These are phyloP conservation scores for Platyura marginata DNA, from an alignment of 1,140 invertebrate species.

Conservation along the genomic window DNA sequence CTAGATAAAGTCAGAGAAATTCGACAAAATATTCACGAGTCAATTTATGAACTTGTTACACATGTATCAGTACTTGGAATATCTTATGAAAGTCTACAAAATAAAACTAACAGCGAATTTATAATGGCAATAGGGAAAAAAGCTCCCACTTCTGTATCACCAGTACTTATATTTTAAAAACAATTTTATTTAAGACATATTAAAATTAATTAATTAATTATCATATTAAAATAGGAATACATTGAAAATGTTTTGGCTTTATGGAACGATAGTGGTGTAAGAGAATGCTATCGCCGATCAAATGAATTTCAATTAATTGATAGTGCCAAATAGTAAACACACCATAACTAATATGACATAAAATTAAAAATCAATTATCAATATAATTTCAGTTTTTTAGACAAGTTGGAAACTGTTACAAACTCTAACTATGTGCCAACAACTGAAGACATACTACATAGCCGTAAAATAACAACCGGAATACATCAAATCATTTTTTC, in stretches of 20 bases:
- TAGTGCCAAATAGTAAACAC: slow-evolving; percentile 65
- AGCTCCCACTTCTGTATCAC: too few relatives aligned
- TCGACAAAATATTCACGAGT: slow-evolving; percentile 43
- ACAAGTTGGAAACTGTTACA: slow-evolving; percentile 37
- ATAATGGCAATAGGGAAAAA: too few relatives aligned
- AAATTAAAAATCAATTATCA: slow-evolving; percentile 12
- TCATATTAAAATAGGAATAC: too few relatives aligned
- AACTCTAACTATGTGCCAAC: slow-evolving; percentile 39
- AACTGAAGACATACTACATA: slow-evolving; percentile 49
- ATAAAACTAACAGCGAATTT: slow-evolving; percentile 30
- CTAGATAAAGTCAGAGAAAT: slow-evolving; percentile 38
- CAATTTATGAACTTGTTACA: slow-evolving; percentile 38
- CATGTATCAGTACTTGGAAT: slow-evolving; percentile 34
- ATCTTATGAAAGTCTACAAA: slow-evolving; percentile 25
- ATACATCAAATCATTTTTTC: slow-evolving; percentile 57
- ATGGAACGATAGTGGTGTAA: slow-evolving; percentile 46
- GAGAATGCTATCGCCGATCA: slow-evolving; percentile 44
- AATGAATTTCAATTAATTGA: slow-evolving; percentile 67
- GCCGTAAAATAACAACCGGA: slow-evolving; percentile 44
- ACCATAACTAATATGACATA: too few relatives aligned
- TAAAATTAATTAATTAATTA: too few relatives aligned
- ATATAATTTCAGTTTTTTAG: slow-evolving; percentile 37
- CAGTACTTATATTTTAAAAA: too few relatives aligned
- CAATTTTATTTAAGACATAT: too few relatives aligned
- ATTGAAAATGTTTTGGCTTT: slow-evolving; percentile 38